Base-by-base conservation (phyloP, 2,888 invertebrate genomes). In the Meliscaeva auricollis region DNA sequence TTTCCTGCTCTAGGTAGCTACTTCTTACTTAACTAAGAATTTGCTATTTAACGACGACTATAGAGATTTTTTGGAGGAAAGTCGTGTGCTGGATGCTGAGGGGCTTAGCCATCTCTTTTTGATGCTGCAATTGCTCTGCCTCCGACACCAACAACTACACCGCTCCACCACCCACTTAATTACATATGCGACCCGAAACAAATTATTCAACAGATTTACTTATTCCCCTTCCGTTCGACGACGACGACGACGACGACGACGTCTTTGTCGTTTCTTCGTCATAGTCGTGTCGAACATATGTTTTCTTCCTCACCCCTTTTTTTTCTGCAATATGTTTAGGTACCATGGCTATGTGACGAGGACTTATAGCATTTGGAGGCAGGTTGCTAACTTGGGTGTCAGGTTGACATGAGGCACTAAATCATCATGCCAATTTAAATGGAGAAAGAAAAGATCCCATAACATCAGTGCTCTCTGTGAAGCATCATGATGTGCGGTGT, bases 381-480 rank as follows among this genome's bases (percentile, higher is more conserved):
- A 85, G 85, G 77, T 77, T 81, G 81, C 81, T 77, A 85, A 73
- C 76, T 85, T 69, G 76, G 81, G 85, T 85, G 85, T 85, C 85
- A 85, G 81, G 73, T 85, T 85, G 85, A 81, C 85, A 81, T 76
- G 81, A 73, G 68, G 68, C 60, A 85, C 81, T 85, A 85, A 81
- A 85, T 85, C 85, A 85, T 77, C 81, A 69, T 81, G 81, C 85
- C 85, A 85, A 85, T 85, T 85, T 85, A 76, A 85, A 81, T 69
- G 81, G 50, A 85, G 76, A 54, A 79, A 79, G 79, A 70, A 68
- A 68, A 70, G 69, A 72, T 76, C 50, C 68, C 62, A 26, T 41
- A 30, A 52, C 26, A 2, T 3, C 30, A 66, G 52, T 46, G 48
- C 9, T 38, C 38, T 38, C 38, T 46, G n/a, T 70, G 76, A 69